These are phyloP conservation scores for Rhinophrynus dorsalis DNA, from an alignment of 2,797 vertebrate species.

Conservation along the genomic window DNA sequence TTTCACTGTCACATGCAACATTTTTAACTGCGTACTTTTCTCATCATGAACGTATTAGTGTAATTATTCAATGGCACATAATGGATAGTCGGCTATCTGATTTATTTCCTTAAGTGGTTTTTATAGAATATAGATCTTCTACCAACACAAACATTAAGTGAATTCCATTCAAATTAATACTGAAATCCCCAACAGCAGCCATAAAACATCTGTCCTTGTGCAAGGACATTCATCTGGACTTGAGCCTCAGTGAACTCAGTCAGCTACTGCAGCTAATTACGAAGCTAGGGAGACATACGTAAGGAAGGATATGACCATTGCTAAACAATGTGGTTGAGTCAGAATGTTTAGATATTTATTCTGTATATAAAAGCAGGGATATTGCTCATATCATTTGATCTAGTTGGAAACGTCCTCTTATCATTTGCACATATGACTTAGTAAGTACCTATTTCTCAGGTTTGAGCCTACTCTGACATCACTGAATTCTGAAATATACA, in stretches of 20 bases:
- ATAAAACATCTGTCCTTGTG: conserved; percentile 4
- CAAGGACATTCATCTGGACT: neutral
- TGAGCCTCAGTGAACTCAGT: neutral
- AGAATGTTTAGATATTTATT: too few relatives aligned
- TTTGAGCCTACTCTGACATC: too few relatives aligned
- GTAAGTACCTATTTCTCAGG: too few relatives aligned
- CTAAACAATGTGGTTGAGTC: too few relatives aligned
- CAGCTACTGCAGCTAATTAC: neutral
- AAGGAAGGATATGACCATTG: too few relatives aligned
- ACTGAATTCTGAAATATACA: too few relatives aligned
- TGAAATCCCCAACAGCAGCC: neutral
- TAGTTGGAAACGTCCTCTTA: too few relatives aligned
- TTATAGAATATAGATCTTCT: conserved; percentile 13
- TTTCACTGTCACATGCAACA: too few relatives aligned
- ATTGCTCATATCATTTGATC: too few relatives aligned
- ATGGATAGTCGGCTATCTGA: neutral
- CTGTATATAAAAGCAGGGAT: too few relatives aligned
- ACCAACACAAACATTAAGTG: conserved; percentile 9
- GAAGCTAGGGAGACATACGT: too few relatives aligned
- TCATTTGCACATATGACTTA: too few relatives aligned
- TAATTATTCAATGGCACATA: neutral
- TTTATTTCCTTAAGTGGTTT: conserved; percentile 12
- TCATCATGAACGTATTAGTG: neutral
- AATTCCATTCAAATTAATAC: conserved; percentile 9
- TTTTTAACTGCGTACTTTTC: neutral